Conservation (phyloP, 2,113 vertebrate genomes). For the Stictonetta naevosa region DNA sequence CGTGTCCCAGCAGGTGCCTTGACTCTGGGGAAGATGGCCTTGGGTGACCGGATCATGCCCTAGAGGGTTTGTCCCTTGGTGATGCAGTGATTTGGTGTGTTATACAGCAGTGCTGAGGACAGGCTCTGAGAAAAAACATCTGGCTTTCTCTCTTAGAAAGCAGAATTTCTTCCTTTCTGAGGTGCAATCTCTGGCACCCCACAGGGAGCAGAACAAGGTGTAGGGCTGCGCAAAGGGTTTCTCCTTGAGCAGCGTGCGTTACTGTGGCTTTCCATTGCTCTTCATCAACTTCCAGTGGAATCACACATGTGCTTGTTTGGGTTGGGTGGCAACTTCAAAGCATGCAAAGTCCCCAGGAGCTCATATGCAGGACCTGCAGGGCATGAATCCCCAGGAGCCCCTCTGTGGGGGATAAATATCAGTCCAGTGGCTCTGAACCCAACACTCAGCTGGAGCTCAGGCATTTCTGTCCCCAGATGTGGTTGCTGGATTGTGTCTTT, state of each 20-base stretch:
- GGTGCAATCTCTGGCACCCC: neutral
- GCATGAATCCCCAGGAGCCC: neutral
- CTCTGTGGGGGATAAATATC: neutral
- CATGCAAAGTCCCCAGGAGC: accelerated
- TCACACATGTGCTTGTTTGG: accelerated
- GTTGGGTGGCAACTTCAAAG: neutral
- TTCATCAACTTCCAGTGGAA: neutral
- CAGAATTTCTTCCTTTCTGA: neutral
- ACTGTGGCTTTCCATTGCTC: neutral
- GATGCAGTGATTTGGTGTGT: neutral
- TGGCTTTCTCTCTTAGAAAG: neutral
- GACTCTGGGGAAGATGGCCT: neutral
- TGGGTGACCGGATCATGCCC: neutral
- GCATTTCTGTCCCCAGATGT: neutral
- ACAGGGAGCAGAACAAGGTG: neutral
- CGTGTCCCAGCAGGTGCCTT: too few species aligned
- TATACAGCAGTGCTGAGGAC: neutral
- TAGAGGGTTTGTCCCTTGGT: neutral
- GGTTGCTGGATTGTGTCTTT: neutral
- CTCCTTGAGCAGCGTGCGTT: neutral
- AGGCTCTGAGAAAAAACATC: neutral
- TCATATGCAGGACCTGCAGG: neutral
- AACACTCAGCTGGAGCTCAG: neutral
- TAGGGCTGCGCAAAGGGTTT: too few species aligned
- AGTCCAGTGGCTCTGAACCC: too few species aligned